Evolutionary conservation across 2,797 vertebrate genomes (phyloP).

Genomic region (Acipenser oxyrinchus): DNA sequence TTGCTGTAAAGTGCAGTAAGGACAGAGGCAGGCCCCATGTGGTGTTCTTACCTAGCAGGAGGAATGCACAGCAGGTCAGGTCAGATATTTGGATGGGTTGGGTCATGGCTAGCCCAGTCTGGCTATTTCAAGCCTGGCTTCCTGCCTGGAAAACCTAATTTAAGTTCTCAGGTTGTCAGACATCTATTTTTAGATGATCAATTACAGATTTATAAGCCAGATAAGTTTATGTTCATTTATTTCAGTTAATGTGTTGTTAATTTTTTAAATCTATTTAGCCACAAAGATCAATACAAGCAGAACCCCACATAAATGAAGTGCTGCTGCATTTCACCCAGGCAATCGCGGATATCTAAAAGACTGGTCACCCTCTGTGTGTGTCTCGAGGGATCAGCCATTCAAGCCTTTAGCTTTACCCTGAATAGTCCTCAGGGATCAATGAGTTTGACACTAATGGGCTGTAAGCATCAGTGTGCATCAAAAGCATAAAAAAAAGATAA

Average conservation of each 20-base stretch:
- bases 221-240: conserved; percentile 19
- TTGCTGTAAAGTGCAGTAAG: neutral
- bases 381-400: no score
- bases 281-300: no score
- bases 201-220: conserved; percentile 22
- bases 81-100: neutral
- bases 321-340: no score
- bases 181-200: conserved; percentile 26
- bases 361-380: no score
- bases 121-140: conserved; percentile 19
- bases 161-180: conserved; percentile 17
- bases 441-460: no score
- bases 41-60: neutral
- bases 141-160: conserved; percentile 22
- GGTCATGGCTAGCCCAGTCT: conserved; percentile 12
- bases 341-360: no score
- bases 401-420: no score
- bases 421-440: no score
- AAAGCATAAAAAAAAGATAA: no score
- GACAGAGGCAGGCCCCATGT: neutral
- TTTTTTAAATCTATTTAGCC: no score
- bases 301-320: no score
- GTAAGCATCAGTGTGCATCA: no score
- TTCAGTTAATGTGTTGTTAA: conserved; percentile 12
- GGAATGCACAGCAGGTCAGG: neutral